These are phyloP conservation scores for Drosophila suzukii DNA, from an alignment of 1,140 invertebrate species.

Conservation along the genomic window DNA sequence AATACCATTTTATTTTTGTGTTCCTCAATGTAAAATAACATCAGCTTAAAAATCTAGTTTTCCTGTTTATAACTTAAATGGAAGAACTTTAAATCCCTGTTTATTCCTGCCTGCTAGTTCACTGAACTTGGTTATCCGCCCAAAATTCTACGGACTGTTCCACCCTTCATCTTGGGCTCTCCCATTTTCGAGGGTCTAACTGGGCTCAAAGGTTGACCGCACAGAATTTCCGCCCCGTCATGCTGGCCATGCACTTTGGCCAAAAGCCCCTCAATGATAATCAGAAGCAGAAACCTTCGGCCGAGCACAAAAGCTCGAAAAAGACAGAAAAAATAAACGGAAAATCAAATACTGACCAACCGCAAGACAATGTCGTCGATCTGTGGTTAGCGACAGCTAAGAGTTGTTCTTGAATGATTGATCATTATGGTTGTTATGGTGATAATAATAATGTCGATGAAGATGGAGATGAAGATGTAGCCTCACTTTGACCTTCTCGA, in stretches of 20 bases:
- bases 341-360: conserved; percentile 35
- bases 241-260: conserved; percentile 60
- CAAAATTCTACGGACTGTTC: not conserved
- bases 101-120: conserved; percentile 11
- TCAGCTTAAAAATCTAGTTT: no score
- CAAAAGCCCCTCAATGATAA: conserved; percentile 40
- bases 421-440: conserved; percentile 19
- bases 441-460: conserved; percentile 9
- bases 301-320: conserved; percentile 26
- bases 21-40: no score
- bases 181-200: not conserved
- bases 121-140: conserved; percentile 16
- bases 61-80: no score
- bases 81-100: not conserved
- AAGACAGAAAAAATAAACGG: not conserved
- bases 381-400: conserved; percentile 46
- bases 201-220: conserved; percentile 27
- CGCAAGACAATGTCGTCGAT: conserved; percentile 43
- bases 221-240: conserved; percentile 43
- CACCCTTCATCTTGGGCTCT: not conserved
- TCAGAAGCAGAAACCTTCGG: conserved; percentile 48
- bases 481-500: conserved; percentile 35
- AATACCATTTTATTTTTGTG: no score
- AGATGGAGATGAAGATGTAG: conserved; percentile 23
- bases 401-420: conserved; percentile 52